phyloP scores from a whole-genome alignment of 2,113 vertebrate genomes.

The Oxyura jamaicensis region DNA sequence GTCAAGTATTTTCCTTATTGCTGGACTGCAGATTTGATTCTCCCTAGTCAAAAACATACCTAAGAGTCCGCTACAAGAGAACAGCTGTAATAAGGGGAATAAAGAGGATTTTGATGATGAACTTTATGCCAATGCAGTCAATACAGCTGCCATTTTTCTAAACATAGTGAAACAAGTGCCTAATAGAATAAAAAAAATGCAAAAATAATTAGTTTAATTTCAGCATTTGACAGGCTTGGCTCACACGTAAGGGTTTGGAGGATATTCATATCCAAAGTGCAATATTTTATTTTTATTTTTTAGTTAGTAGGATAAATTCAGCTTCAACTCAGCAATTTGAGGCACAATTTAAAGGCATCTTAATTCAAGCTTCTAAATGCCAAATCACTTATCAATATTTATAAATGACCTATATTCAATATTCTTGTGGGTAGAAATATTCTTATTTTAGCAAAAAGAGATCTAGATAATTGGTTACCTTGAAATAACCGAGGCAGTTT shows the following conservation, averaged over 20 bases:
- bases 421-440: background rate
- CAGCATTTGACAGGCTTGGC: background rate
- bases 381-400: background rate
- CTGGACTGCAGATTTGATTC: background rate
- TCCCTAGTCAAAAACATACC: background rate
- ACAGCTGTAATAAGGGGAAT: background rate
- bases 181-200: background rate
- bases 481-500: background rate
- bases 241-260: background rate
- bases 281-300: background rate
- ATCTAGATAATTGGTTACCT: background rate
- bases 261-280: background rate
- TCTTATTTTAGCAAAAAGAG: background rate
- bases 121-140: background rate
- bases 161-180: background rate
- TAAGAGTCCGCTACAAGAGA: background rate
- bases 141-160: background rate
- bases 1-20: background rate
- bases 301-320: background rate
- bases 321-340: background rate
- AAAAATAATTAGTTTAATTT: background rate
- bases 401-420: background rate
- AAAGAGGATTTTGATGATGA: background rate
- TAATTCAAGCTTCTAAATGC: background rate
- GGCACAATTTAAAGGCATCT: background rate